Evolutionary conservation across 2,797 vertebrate genomes (phyloP).

Genomic region (Taeniopygia guttata): DNA sequence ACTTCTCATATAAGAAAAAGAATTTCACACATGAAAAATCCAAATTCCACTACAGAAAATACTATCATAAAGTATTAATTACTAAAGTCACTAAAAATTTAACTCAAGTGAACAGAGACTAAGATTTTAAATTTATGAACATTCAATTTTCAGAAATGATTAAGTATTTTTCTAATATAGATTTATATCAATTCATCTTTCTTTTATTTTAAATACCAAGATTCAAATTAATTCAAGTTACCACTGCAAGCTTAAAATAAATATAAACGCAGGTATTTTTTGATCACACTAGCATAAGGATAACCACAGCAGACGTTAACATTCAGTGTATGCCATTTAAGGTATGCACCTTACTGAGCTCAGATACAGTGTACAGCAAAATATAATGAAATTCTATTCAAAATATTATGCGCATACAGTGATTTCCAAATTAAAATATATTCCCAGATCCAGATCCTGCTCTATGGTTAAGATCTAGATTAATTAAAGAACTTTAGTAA

Average conservation of each 20-base stretch:
- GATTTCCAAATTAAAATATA: neutral
- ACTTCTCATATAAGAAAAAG: neutral
- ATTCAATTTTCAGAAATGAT: neutral
- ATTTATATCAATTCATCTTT: neutral
- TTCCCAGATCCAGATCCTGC: neutral
- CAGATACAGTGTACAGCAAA: neutral
- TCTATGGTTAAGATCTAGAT: neutral
- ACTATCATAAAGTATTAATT: neutral
- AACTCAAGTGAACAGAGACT: neutral
- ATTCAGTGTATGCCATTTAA: neutral
- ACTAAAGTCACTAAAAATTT: neutral
- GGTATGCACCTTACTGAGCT: neutral
- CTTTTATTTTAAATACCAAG: neutral
- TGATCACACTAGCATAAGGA: neutral
- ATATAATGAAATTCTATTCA: neutral
- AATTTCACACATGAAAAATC: neutral
- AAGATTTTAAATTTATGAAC: neutral
- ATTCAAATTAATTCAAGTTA: constrained; percentile 6
- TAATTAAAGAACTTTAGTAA: neutral
- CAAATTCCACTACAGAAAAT: neutral
- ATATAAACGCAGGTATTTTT: neutral
- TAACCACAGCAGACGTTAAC: neutral
- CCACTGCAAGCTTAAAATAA: neutral
- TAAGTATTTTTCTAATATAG: neutral
- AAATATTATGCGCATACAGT: fast-evolving